phyloP scores from a whole-genome alignment of 1,140 invertebrate species.

The Mactra quadrangularis region DNA sequence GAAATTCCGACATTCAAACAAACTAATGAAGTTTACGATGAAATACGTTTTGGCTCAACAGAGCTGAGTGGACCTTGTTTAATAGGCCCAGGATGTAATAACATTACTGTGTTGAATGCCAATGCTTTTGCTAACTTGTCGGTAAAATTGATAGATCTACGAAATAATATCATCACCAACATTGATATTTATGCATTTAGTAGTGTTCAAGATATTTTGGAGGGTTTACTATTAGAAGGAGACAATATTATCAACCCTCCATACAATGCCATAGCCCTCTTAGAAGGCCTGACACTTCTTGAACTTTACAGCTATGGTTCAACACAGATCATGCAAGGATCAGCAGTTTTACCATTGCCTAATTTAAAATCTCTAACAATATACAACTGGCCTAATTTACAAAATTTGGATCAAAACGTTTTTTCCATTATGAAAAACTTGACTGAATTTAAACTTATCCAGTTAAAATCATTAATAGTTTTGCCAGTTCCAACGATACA shows the following conservation, averaged over 20 bases:
- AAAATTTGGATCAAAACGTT: slow-evolving; percentile 15
- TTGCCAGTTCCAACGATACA: slow-evolving; percentile 25
- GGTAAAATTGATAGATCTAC: slow-evolving; percentile 69
- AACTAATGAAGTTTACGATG: slow-evolving; percentile 13
- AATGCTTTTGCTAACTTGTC: slow-evolving; percentile 72
- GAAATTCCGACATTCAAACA: slow-evolving; percentile 42
- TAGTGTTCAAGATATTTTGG: slow-evolving; percentile 46
- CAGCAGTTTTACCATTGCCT: slow-evolving; percentile 51
- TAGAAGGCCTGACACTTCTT: slow-evolving; percentile 61
- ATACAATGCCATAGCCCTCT: slow-evolving; percentile 57
- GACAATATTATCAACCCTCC: slow-evolving; percentile 25
- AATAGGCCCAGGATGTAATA: slow-evolving; percentile 46
- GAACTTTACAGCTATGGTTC: slow-evolving; percentile 66
- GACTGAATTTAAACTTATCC: slow-evolving; percentile 86
- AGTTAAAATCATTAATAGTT: neutral
- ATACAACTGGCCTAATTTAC: slow-evolving; percentile 47
- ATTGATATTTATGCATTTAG: slow-evolving; percentile 65
- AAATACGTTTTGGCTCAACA: slow-evolving; percentile 7
- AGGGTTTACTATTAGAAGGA: slow-evolving; percentile 67
- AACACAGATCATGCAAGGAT: neutral
- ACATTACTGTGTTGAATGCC: slow-evolving; percentile 64
- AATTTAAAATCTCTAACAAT: slow-evolving; percentile 64
- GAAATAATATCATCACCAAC: slow-evolving; percentile 56
- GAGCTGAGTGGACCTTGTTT: neutral
- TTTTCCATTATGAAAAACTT: slow-evolving; percentile 64